These are phyloP conservation scores for Chamaetylas fuelleborni DNA, from an alignment of 2,113 vertebrate genomes.

Conservation along the genomic window DNA sequence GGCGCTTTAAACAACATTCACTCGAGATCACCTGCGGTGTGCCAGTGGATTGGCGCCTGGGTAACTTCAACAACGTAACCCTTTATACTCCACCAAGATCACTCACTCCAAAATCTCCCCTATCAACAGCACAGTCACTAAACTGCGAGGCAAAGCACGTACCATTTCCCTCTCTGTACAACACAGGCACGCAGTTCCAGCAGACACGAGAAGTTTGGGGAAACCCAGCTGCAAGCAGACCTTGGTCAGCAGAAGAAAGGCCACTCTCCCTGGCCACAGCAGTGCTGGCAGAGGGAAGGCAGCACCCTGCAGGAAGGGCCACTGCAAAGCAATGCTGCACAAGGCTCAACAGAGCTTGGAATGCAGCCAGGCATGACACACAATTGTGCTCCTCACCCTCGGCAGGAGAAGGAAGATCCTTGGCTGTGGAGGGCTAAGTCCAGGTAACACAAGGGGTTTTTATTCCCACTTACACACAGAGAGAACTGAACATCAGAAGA, in stretches of 20 bases:
- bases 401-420: background rate
- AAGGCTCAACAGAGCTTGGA: background rate
- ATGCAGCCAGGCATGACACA: background rate
- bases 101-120: background rate
- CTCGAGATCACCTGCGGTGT: slow-evolving; percentile 55
- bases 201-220: accelerated
- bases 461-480: background rate
- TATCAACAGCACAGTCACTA: background rate
- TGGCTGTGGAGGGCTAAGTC: background rate
- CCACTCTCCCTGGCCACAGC: background rate
- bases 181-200: background rate
- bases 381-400: background rate
- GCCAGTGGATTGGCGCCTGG: slow-evolving; percentile 32
- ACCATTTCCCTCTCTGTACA: background rate
- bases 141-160: accelerated
- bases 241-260: background rate
- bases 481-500: background rate
- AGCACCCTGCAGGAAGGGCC: background rate
- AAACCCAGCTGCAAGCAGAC: background rate
- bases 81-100: background rate
- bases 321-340: background rate
- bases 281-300: background rate
- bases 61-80: background rate
- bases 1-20: slow-evolving; percentile 71
- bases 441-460: background rate